phyloP scores from a whole-genome alignment of 2,797 vertebrate species.

The Knipowitschia caucasica region DNA sequence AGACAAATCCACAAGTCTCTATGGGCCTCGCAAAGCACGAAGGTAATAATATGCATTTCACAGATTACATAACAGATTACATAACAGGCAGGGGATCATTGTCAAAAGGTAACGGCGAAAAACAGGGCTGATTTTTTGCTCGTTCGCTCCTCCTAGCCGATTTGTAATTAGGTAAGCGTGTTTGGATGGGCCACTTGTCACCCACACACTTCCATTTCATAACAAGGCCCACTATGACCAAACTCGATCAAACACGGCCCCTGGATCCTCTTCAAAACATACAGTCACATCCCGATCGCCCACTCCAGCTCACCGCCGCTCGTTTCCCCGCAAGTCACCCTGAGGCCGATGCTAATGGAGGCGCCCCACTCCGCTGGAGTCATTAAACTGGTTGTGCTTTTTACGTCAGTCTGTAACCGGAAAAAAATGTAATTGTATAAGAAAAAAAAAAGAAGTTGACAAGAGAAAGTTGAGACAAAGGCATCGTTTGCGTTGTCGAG shows the following conservation, averaged over 20 bases:
- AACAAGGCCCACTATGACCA: slow-evolving; percentile 52
- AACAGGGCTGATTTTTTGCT: slow-evolving; percentile 42
- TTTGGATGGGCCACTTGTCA: slow-evolving; percentile 54
- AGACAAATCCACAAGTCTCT: slow-evolving; percentile 8
- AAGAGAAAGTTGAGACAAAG: slow-evolving; percentile 14
- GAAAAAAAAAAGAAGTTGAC: slow-evolving; percentile 31
- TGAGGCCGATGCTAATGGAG: slow-evolving; percentile 43
- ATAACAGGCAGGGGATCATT: slow-evolving; percentile 29
- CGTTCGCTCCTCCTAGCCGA: slow-evolving; percentile 23
- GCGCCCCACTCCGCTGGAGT: not conserved
- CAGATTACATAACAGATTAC: too few relatives aligned
- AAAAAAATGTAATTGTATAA: slow-evolving; percentile 18
- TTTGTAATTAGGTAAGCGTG: slow-evolving; percentile 61
- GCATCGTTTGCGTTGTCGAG: slow-evolving; percentile 29
- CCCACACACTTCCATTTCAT: slow-evolving; percentile 67
- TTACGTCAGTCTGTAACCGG: slow-evolving; percentile 13
- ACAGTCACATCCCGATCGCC: slow-evolving; percentile 42
- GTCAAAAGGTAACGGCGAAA: slow-evolving; percentile 3
- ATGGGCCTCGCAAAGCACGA: slow-evolving; percentile 39
- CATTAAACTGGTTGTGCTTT: slow-evolving; percentile 23
- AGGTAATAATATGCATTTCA: slow-evolving; percentile 50
- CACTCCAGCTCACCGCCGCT: slow-evolving; percentile 33
- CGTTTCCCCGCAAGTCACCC: slow-evolving; percentile 26
- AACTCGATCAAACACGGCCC: slow-evolving; percentile 38
- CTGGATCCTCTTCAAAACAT: slow-evolving; percentile 31